These are phyloP conservation scores for Salvelinus sp. DNA, from an alignment of 2,113 vertebrate genomes.

Conservation along the genomic window DNA sequence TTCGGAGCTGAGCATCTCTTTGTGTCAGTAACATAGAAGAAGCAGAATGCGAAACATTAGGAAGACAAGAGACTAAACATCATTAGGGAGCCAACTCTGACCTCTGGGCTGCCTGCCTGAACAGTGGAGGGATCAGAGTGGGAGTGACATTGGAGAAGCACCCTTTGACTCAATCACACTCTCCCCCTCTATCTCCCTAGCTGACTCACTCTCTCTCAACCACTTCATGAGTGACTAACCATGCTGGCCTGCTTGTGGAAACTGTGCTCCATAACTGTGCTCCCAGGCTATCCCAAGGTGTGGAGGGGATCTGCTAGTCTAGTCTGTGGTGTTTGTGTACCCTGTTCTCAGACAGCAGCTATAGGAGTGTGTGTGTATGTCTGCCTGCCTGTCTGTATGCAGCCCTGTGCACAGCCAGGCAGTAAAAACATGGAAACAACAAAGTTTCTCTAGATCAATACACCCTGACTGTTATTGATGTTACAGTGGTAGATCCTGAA, in stretches of 20 bases:
- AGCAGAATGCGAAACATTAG: constrained; percentile 26
- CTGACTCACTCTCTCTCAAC: not conserved
- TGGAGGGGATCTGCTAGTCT: too few relatives aligned
- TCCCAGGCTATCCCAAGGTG: constrained; percentile 2
- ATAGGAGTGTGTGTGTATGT: not conserved
- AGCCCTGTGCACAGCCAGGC: not conserved
- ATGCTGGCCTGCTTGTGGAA: not conserved
- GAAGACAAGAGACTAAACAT: constrained; percentile 26
- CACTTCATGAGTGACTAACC: not conserved
- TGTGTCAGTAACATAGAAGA: not conserved
- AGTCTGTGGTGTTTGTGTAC: too few relatives aligned
- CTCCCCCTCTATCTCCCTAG: not conserved
- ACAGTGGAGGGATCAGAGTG: constrained; percentile 18
- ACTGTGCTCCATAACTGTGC: not conserved
- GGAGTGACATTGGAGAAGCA: not conserved
- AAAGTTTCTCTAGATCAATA: too few relatives aligned
- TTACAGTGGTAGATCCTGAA: too few relatives aligned
- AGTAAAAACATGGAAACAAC: too few relatives aligned
- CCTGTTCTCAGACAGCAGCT: too few relatives aligned
- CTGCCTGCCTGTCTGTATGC: not conserved
- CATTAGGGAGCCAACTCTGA: constrained; percentile 53
- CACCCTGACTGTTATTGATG: too few relatives aligned
- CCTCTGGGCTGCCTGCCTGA: not conserved
- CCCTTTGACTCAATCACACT: not conserved
- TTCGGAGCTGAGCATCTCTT: not conserved